Percentiles rank a stretch among this genome's conserved stretches.
Conservation (phyloP, 2,888 invertebrate species). For the Drosophila niveifrons region DNA sequence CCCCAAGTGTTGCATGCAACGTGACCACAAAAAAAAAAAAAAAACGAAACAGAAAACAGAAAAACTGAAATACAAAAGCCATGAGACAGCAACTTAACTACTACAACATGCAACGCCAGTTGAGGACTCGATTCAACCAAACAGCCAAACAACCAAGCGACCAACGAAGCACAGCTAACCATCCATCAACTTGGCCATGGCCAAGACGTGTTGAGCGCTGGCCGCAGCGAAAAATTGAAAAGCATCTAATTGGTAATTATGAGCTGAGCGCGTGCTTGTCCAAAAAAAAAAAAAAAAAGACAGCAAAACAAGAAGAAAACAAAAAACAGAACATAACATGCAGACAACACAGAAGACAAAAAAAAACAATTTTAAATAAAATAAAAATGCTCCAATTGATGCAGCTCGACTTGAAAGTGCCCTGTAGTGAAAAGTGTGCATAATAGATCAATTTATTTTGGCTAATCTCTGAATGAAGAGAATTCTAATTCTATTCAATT, state of each 20-base stretch:
- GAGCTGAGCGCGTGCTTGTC: slow-evolving; percentile 75
- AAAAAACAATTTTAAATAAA: slow-evolving; percentile 23
- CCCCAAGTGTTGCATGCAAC: slow-evolving; percentile 59
- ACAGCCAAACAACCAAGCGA: slow-evolving; percentile 21
- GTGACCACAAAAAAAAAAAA: slow-evolving; percentile 51
- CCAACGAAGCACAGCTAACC: slow-evolving; percentile 29
- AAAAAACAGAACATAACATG: slow-evolving; percentile 43
- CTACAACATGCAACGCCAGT: slow-evolving; percentile 46
- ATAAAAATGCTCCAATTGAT: slow-evolving; percentile 13
- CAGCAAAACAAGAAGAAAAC: slow-evolving; percentile 15
- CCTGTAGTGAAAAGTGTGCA: not conserved
- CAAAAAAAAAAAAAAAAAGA: slow-evolving; percentile 35
- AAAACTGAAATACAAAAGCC: slow-evolving; percentile 20
- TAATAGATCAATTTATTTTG: too few relatives aligned
- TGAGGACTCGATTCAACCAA: slow-evolving; percentile 35
- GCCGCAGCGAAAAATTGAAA: slow-evolving; percentile 73
- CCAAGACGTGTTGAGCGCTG: slow-evolving; percentile 63
- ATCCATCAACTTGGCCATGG: slow-evolving; percentile 64
- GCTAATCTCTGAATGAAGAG: too few relatives aligned
- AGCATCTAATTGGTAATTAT: slow-evolving; percentile 80
- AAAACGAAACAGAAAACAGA: too few relatives aligned
- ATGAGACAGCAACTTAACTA: slow-evolving; percentile 64
- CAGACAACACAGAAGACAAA: slow-evolving; percentile 41
- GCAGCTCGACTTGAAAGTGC: slow-evolving; percentile 25
- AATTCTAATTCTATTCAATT: too few relatives aligned